Evolutionary conservation across 1,140 invertebrate species (phyloP).

Genomic region (Phocides pigmalion): DNA sequence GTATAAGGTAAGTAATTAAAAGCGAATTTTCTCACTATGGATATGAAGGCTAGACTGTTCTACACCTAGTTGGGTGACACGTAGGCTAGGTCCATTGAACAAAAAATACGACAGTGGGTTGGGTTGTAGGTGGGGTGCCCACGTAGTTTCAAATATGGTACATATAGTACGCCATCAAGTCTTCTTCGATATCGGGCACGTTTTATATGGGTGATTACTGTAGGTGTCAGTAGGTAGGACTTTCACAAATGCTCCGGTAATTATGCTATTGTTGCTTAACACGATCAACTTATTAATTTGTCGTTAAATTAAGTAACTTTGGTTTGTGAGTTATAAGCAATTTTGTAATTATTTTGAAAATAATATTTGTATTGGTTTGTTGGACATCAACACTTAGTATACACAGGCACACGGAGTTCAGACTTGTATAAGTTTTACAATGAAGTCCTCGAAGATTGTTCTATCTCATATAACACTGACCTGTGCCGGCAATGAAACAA

Average conservation of each 20-base stretch:
- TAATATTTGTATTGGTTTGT: too few relatives aligned
- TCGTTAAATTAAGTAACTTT: neutral
- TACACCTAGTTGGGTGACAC: constrained; percentile 59
- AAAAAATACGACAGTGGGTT: constrained; percentile 72
- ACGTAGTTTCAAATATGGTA: constrained; percentile 69
- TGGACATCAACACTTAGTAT: too few relatives aligned
- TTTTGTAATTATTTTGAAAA: constrained; percentile 19
- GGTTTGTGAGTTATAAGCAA: neutral
- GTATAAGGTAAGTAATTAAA: constrained; percentile 70
- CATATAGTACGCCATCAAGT: constrained; percentile 66
- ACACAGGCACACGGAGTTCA: too few relatives aligned
- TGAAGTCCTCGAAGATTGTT: too few relatives aligned
- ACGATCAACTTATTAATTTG: constrained; percentile 12
- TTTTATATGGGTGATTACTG: constrained; percentile 51
- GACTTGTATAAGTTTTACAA: too few relatives aligned
- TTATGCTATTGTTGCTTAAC: constrained; percentile 27
- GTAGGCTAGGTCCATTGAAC: constrained; percentile 69
- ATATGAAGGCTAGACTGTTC: constrained; percentile 47
- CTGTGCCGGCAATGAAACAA: too few relatives aligned
- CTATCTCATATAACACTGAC: neutral
- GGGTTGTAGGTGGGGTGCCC: constrained; percentile 68
- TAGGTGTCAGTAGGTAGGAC: constrained; percentile 50
- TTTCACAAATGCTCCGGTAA: constrained; percentile 49
- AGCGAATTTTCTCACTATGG: constrained; percentile 57
- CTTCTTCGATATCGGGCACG: constrained; percentile 62